Evolutionary conservation across 1,140 invertebrate genomes (phyloP).

Genomic region (Pemphigus obesinymphae): DNA sequence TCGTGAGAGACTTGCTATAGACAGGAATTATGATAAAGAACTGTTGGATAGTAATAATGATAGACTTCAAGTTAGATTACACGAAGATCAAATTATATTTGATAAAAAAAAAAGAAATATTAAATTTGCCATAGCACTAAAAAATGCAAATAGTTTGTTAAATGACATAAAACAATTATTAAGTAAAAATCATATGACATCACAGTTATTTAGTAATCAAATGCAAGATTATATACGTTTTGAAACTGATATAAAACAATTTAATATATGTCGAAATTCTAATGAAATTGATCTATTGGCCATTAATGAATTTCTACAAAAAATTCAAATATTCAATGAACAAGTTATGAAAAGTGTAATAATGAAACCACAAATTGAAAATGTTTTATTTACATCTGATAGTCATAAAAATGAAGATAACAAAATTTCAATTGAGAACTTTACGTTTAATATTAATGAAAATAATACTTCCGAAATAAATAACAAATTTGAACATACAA

Average conservation of each 20-base stretch:
- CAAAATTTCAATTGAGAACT: not conserved
- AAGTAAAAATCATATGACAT: not conserved
- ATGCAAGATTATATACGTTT: not conserved
- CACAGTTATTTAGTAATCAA: not conserved
- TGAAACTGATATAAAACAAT: not conserved
- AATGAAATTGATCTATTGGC: not conserved
- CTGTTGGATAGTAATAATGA: not conserved
- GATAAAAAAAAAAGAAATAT: not conserved
- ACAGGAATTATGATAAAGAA: not conserved
- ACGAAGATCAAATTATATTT: not conserved
- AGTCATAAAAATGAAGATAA: not conserved
- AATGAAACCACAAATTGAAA: not conserved
- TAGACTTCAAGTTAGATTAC: not conserved
- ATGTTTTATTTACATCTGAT: not conserved
- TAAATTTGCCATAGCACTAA: not conserved
- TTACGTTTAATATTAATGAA: conserved; percentile 4
- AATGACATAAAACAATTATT: not conserved
- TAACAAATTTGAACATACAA: not conserved
- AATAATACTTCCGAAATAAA: not conserved
- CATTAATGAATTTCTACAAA: not conserved
- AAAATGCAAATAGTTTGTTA: not conserved
- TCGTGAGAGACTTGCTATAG: not conserved
- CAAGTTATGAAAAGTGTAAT: not conserved
- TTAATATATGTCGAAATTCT: not conserved
- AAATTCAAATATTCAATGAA: not conserved